Base-by-base conservation (phyloP, 1,140 invertebrate genomes). In the Bacillus rossius region DNA sequence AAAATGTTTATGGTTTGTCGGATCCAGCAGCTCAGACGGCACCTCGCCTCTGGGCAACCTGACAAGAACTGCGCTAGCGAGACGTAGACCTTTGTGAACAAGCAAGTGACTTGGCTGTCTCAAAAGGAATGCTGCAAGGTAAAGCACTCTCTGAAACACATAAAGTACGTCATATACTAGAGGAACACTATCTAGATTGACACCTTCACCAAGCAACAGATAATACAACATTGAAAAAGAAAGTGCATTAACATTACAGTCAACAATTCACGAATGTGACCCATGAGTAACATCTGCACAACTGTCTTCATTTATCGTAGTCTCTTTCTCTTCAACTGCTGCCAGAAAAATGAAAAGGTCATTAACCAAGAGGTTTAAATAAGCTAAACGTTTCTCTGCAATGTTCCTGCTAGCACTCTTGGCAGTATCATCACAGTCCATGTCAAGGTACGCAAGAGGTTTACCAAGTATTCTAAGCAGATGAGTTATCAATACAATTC, bases 361-460 rank as follows among this genome's bases (percentile, higher is more conserved):
- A 23, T 26, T 23, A 8, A 37, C 16, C 17, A 59, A 16, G 14
- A 22, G 17, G 37, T 25, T 23, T 13, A 60, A 43, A 23, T 22
- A 50, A 8, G 3, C 14, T 8, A 60, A 17, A 20, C 55, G 37
- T 16, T 51, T 37, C 53, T 60, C 47, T 0, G 38, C 23, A 29
- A 37, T 23, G n/a, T 26, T 17, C 25, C 49, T 8, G 41, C 43
- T 57, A 8, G 37, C 37, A 16, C 17, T 67, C 49, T 73, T 71
- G 40, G 72, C 71, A 22, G 55, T 45, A 26, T 26, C n/a, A 20
- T 49, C 26, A 60, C 59, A 26, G 64, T 77, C 73, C 63, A 88
- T 71, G 70, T 89, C 79, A n/a, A 91, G 68, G 67, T 79, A 80
- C 29, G 82, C 78, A 8, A 91, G 71, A 1, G 89, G 89, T 67